Percentiles rank a stretch among this genome's conserved stretches.
These are phyloP conservation scores for Hypomesus transpacificus DNA, from an alignment of 2,113 vertebrate species.

Conservation along the genomic window DNA sequence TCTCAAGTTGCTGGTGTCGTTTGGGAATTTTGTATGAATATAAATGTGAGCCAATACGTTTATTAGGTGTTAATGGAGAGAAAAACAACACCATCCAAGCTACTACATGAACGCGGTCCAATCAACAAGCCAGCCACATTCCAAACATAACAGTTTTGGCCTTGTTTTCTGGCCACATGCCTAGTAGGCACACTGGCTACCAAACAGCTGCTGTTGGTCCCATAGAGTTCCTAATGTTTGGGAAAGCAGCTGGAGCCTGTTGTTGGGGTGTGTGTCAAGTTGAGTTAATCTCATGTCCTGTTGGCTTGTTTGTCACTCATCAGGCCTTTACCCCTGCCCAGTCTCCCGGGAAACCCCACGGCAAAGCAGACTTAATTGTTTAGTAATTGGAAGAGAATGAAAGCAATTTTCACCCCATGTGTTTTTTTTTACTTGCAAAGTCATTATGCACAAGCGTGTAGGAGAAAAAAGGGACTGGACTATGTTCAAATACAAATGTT, in stretches of 20 bases:
- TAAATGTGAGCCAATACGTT: too few relatives aligned
- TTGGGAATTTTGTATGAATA: too few relatives aligned
- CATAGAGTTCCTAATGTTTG: not conserved
- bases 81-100: not conserved
- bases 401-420: constrained; percentile 21
- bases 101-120: not conserved
- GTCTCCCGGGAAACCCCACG: constrained; percentile 1
- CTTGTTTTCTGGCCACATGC: not conserved
- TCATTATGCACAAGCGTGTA: constrained; percentile 10
- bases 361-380: constrained; percentile 13
- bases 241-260: not conserved
- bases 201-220: not conserved
- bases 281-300: not conserved
- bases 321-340: constrained; percentile 9
- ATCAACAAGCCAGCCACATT: not conserved
- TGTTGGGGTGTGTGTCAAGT: too few relatives aligned
- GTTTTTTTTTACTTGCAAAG: constrained; percentile 7
- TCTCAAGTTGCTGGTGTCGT: too few relatives aligned
- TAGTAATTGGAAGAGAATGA: constrained; percentile 32
- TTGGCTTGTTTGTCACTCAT: constrained; percentile 10
- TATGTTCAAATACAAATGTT: too few relatives aligned
- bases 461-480: not conserved
- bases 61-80: too few relatives aligned
- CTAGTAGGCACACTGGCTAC: not conserved
- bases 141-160: too few relatives aligned